Base-by-base conservation (phyloP, 2,113 vertebrate genomes). In the Anoura caudifer region DNA sequence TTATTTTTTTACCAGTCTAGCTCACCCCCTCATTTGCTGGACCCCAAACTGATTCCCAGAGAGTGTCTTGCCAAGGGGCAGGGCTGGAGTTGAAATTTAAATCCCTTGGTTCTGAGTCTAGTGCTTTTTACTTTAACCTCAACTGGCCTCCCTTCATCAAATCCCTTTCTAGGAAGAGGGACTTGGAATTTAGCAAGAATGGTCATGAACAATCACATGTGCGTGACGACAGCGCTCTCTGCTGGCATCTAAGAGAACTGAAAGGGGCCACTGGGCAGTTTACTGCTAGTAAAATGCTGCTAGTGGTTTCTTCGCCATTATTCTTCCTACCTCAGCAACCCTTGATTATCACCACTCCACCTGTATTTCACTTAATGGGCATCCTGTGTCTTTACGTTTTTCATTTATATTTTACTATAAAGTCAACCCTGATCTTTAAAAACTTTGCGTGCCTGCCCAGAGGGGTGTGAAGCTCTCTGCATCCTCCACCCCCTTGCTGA, bases 141-240 rank as follows among this genome's bases (percentile, higher is more conserved):
- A 81, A 11, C 14, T 14, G 9, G 36, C 59, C 33, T 33, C 38
- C 15, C 8, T 11, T 0, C 3, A 56, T 38, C 84, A 81, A 84
- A 67, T 67, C 75, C 54, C 38, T 36, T 63, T 56, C 86, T 52
- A 31, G 59, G 14, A 82, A 77, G 72, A 81, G 36, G 31, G 15
- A 50, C 11, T 36, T 1, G 31, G 54, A 73, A 33, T 9, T 22
- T 33, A 17, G 17, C 6, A 0, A 3, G 19, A 45, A 4, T 0
- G 26, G 59, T 1, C 4, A 0, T 0, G 11, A 84, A n/a, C 0
- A 5, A 28, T 2, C 43, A 14, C 52, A 87, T 83, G n/a, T 24
- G 56, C 69, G 73, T 86, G 93, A 13, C 82, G 91, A 75, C 43
- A 54, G 10, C 36, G 45, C 97, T 0, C 95, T 95, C 97, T 98